Conservation (phyloP, 2,797 vertebrate genomes). For the Myotis myotis region DNA sequence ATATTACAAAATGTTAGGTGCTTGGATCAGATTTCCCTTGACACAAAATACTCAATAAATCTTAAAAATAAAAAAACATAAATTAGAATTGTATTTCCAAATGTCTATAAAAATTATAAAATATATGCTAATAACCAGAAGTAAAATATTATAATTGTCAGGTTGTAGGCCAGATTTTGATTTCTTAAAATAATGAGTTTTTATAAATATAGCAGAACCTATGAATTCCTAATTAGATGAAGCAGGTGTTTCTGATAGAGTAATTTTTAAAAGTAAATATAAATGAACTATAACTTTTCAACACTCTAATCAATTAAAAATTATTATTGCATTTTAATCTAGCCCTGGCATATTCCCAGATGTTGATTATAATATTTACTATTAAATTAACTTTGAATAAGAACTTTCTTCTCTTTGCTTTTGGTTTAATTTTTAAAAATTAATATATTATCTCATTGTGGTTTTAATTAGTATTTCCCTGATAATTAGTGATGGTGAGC, state of each 20-base stretch:
- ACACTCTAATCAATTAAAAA: not conserved
- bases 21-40: not conserved
- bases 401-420: not conserved
- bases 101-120: constrained; percentile 21
- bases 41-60: not conserved
- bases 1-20: not conserved
- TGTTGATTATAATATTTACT: not conserved
- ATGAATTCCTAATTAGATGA: not conserved
- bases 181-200: not conserved
- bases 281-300: constrained; percentile 2
- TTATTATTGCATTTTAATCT: constrained; percentile 12
- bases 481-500: not conserved
- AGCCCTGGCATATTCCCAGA: not conserved
- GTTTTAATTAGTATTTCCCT: not conserved
- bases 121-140: constrained; percentile 6
- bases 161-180: not conserved
- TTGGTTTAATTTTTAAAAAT: not conserved
- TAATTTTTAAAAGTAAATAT: constrained; percentile 33
- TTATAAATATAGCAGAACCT: not conserved
- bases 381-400: not conserved
- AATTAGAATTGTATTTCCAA: not conserved
- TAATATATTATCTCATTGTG: not conserved
- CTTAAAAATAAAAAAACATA: not conserved
- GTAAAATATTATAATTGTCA: constrained; percentile 9
- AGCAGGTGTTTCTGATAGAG: not conserved